Conservation (phyloP, 2,888 invertebrate genomes). For the Adelphocoris suturalis region DNA sequence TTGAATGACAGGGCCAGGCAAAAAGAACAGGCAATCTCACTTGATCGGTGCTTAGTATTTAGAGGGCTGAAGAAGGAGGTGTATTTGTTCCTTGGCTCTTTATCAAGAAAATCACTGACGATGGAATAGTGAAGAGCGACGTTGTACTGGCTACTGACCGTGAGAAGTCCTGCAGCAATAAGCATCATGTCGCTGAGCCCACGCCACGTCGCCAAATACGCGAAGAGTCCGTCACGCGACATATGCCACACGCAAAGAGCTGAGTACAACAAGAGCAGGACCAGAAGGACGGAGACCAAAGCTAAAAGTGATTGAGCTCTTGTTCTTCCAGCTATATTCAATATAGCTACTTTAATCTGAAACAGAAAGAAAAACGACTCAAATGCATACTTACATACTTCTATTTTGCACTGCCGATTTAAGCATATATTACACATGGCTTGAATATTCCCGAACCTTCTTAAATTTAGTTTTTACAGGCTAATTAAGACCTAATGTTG, state of each 20-base stretch:
- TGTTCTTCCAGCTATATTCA: background rate
- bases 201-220: background rate
- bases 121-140: background rate
- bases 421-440: too few species aligned
- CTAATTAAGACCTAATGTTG: too few species aligned
- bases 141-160: background rate
- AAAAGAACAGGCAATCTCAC: background rate
- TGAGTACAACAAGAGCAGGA: background rate
- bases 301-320: background rate
- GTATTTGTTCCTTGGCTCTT: background rate
- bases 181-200: background rate
- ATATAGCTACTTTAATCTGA: background rate
- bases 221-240: background rate
- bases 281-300: background rate
- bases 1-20: background rate
- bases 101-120: background rate
- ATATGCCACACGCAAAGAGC: background rate
- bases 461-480: too few species aligned
- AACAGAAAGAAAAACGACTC: background rate
- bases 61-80: background rate
- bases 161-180: background rate
- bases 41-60: background rate
- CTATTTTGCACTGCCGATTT: too few species aligned
- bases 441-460: too few species aligned
- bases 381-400: too few species aligned